A percentile compares a stretch with the other conserved stretches of the same genome.
Conservation (phyloP, 2,888 invertebrate genomes). For the Dryobotodes eremita region DNA sequence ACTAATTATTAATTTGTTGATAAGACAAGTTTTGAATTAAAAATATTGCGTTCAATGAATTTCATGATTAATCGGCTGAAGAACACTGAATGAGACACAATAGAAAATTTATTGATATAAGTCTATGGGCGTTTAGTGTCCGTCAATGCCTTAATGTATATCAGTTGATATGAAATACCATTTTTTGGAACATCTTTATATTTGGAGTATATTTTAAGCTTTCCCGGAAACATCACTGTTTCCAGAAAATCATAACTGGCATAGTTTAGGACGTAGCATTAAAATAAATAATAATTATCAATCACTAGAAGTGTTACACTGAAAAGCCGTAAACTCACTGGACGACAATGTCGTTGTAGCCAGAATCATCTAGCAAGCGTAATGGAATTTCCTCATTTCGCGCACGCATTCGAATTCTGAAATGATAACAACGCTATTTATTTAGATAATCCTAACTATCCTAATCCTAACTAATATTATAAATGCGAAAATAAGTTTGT, state of each 20-base stretch:
- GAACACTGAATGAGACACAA: neutral
- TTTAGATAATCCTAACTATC: neutral
- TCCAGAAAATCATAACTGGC: neutral
- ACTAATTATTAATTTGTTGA: slow-evolving; percentile 27
- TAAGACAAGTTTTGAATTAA: slow-evolving; percentile 3
- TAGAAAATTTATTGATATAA: neutral
- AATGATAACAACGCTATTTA: slow-evolving; percentile 7
- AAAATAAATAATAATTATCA: slow-evolving; percentile 5
- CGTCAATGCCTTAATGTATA: neutral
- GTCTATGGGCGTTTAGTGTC: neutral
- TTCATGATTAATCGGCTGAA: neutral
- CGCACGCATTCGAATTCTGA: slow-evolving; percentile 18
- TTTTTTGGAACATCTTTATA: neutral
- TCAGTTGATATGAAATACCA: neutral
- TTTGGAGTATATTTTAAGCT: neutral
- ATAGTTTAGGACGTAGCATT: neutral
- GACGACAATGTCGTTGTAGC: slow-evolving; percentile 12
- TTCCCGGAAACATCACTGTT: neutral
- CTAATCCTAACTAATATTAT: too few relatives aligned
- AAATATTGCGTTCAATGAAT: neutral
- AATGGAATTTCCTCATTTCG: slow-evolving; percentile 24
- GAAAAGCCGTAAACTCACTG: slow-evolving; percentile 7
- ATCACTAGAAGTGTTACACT: neutral
- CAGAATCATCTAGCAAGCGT: slow-evolving; percentile 20
- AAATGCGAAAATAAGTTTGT: too few relatives aligned